Evolutionary conservation across 2,113 vertebrate species (phyloP).

Genomic region (Chrysemys picta): DNA sequence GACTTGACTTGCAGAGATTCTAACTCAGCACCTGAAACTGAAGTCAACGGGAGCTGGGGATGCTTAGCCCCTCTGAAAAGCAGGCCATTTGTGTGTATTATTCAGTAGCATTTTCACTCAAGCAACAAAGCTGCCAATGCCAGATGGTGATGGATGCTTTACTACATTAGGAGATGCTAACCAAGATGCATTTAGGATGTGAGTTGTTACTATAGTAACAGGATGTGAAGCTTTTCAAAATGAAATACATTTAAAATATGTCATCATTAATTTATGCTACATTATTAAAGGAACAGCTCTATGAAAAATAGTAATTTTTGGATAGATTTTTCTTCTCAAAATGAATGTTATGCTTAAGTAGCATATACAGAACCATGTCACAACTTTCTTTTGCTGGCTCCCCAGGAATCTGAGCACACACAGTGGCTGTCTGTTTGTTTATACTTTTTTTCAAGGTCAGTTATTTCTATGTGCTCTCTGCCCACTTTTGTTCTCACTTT

Average conservation of each 20-base stretch:
- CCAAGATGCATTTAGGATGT: constrained; percentile 57
- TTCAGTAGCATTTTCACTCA: constrained; percentile 60
- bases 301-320: constrained; percentile 15
- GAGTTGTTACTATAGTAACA: constrained; percentile 72
- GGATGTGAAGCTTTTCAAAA: constrained; percentile 54
- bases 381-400: neutral
- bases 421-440: neutral
- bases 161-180: constrained; percentile 43
- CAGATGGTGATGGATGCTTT: constrained; percentile 61
- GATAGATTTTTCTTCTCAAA: neutral
- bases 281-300: neutral
- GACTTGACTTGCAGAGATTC: neutral
- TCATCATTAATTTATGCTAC: constrained; percentile 40
- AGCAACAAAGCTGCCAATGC: constrained; percentile 58
- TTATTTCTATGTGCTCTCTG: neutral
- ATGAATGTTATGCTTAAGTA: neutral
- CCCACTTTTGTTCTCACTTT: neutral
- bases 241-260: constrained; percentile 55
- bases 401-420: neutral
- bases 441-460: constrained; percentile 1
- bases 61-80: constrained; percentile 43
- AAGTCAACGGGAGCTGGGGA: neutral
- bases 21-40: neutral
- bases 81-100: constrained; percentile 58
- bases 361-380: neutral